Evolutionary conservation across 2,797 vertebrate species (phyloP), one percentile per base, ranked within the genome.

Genomic region (Dromococcyx pavoninus): DNA sequence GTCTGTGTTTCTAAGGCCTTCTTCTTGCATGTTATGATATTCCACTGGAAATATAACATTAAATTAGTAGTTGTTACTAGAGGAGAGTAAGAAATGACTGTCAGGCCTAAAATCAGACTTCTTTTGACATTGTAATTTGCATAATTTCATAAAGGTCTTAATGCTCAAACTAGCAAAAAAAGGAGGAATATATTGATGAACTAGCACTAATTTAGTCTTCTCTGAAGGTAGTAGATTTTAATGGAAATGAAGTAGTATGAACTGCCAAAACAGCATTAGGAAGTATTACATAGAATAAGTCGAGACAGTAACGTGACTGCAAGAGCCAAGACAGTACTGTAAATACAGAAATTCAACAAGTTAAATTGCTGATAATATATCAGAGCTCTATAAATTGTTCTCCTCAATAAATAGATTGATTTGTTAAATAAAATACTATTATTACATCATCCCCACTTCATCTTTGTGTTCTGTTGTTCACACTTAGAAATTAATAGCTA

Each of bases 321-420:
- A 90, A 78, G 24, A 75, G 33, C 24, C 48, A 80, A n/a, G 13
- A 81, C 58, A 65, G 25, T 54, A 61, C 30, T 79, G 61, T 90
- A 90, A 87, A 81, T 56, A 72, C 9, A 69, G 75, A 84, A 88
- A 90, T 23, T 12, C n/a, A 73, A 62, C 28, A 43, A 86, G 54
- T 93, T 48, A 87, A 92, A 96, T 88, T 53, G 16, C 17, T 78
- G 30, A 33, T 46, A 60, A 61, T 76, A 43, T 35, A 95, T 85
- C 87, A 79, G 56, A 86, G 35, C 17, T 88, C 72, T 86, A 72
- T 88, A 89, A 95, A 93, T 82, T 81, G 11, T 91, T 93, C 41
- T 60, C 70, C 35, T 94, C 70, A 76, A 93, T 83, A 95, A 87
- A 93, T 57, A 78, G 77, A 91, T 82, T 90, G 89, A 87, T 87